Evolutionary conservation across 2,113 vertebrate species (phyloP).

Genomic region (Tetrao urogallus): DNA sequence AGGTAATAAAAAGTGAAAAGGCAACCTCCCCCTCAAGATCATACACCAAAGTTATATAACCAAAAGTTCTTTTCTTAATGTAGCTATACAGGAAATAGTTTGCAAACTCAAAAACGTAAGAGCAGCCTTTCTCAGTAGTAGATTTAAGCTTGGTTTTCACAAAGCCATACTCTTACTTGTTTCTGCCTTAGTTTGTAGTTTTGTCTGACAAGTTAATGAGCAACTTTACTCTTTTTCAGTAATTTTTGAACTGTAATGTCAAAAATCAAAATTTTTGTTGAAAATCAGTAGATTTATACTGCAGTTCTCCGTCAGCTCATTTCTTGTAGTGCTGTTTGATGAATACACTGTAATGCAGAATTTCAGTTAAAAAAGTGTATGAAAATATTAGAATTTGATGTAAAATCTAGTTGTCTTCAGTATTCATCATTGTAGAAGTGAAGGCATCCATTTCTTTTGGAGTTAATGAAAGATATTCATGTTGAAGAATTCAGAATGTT

Average conservation of each 20-base stretch:
- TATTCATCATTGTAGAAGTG: neutral
- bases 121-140: constrained; percentile 2
- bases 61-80: neutral
- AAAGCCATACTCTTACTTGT: neutral
- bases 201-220: neutral
- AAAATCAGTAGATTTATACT: neutral
- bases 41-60: constrained; percentile 18
- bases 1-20: constrained; percentile 41
- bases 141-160: neutral
- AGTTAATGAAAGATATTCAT: neutral
- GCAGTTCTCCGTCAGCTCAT: neutral
- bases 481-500: constrained; percentile 15
- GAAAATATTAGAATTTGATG: neutral
- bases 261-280: neutral
- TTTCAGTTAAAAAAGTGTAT: neutral
- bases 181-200: neutral
- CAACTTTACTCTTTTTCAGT: neutral
- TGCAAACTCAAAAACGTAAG: constrained; percentile 2
- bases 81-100: neutral
- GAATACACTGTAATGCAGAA: neutral
- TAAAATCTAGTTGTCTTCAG: neutral
- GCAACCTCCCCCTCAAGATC: constrained; percentile 32
- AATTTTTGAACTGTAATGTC: neutral
- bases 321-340: neutral
- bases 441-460: neutral